Evolutionary conservation across 2,888 invertebrate species (phyloP).

Genomic region (Nudaria mundana): DNA sequence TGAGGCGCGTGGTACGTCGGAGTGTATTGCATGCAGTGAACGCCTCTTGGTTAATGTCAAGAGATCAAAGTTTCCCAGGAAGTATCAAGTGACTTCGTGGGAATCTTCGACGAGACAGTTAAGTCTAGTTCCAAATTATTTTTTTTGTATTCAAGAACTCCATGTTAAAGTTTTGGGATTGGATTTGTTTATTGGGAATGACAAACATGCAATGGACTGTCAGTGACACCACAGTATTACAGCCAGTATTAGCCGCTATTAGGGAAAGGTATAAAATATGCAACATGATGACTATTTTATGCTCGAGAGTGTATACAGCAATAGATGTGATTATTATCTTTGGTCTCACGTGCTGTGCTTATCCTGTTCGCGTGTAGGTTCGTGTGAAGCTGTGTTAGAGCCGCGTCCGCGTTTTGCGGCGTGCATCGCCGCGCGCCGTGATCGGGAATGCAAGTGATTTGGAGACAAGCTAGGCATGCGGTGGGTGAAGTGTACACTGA

Average conservation of each 20-base stretch:
- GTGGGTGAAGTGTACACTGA: slow-evolving; percentile 69
- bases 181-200: slow-evolving; percentile 58
- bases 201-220: slow-evolving; percentile 71
- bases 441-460: slow-evolving; percentile 79
- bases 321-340: slow-evolving; percentile 55
- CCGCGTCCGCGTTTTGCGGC: slow-evolving; percentile 53
- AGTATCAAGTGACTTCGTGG: too few relatives aligned
- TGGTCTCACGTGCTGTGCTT: slow-evolving; percentile 68
- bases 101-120: slow-evolving; percentile 47
- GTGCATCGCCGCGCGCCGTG: slow-evolving; percentile 65
- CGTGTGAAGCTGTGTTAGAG: slow-evolving; percentile 75
- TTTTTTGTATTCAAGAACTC: slow-evolving; percentile 61
- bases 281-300: slow-evolving; percentile 70
- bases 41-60: slow-evolving; percentile 49
- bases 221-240: slow-evolving; percentile 67
- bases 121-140: slow-evolving; percentile 58
- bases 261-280: slow-evolving; percentile 82
- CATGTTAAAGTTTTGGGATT: slow-evolving; percentile 58
- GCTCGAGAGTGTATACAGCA: slow-evolving; percentile 69
- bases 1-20: slow-evolving; percentile 49
- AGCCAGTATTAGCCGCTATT: slow-evolving; percentile 71
- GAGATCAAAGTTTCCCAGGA: slow-evolving; percentile 9
- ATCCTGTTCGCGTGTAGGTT: slow-evolving; percentile 74
- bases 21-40: slow-evolving; percentile 69
- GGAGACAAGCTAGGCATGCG: slow-evolving; percentile 72